Evolutionary conservation across 2,888 invertebrate genomes (phyloP), one percentile per base, ranked within the genome.

Genomic region (Tenthredo scrophulariae): DNA sequence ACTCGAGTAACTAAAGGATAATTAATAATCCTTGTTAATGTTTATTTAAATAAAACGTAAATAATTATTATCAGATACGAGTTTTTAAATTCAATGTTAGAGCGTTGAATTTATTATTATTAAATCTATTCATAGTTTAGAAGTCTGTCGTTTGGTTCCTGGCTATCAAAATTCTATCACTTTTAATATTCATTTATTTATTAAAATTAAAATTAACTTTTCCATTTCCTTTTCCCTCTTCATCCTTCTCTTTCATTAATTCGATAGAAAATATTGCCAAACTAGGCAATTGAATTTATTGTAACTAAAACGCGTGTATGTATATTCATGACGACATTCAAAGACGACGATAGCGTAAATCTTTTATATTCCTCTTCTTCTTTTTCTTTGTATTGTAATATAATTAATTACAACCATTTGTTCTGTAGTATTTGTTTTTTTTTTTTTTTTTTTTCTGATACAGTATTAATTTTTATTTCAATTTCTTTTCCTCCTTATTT

Each of bases 81-180:
- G 5, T 50, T 50, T 37, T 37, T 37, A n/a, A 54, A 54, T 54
- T 54, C 54, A 26, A n/a, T 26, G n/a, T 62, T 22, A 26, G 13
- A 62, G 22, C 10, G 9, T 26, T 62, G 26, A 3, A 62, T 62
- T 10, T 26, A 62, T 22, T 13, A 22, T 62, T 13, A 22, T 62
- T 10, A 6, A 62, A 26, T 22, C 26, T 26, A 62, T 22, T 9
- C 9, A 26, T 62, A 62, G 62, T 22, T 62, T 26, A 26, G 26
- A 62, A 62, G 26, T 62, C 26, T 62, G 62, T 62, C 62, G 62
- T 62, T 62, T 62, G 26, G 62, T 62, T 62, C 62, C 62, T 62
- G 62, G 62, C 62, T 62, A 62, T 62, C n/a, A n/a, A 54, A 54
- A 54, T 54, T 54, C n/a, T 37, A 54, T 54, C n/a, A 18, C 5